These are phyloP conservation scores for Falco peregrinus DNA, from an alignment of 2,797 vertebrate species.

Conservation along the genomic window DNA sequence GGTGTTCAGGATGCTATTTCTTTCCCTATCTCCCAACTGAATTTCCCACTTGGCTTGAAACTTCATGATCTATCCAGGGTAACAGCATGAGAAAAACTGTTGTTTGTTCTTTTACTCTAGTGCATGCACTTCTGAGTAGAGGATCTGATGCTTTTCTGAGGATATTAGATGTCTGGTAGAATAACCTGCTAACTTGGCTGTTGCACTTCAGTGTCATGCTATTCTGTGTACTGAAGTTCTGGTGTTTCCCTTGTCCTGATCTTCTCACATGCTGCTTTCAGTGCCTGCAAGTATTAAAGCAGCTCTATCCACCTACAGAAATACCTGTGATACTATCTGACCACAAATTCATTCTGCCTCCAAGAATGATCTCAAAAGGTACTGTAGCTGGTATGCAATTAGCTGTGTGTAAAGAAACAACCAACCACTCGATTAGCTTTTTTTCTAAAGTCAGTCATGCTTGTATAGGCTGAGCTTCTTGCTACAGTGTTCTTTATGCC, in stretches of 20 bases:
- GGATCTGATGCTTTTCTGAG: neutral
- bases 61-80: neutral
- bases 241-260: neutral
- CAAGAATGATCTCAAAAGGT: slow-evolving; percentile 5
- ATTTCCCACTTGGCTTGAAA: neutral
- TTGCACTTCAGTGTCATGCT: neutral
- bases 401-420: slow-evolving; percentile 21
- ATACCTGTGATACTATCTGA: slow-evolving; percentile 24
- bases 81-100: neutral
- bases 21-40: neutral
- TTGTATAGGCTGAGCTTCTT: neutral
- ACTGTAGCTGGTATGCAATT: slow-evolving; percentile 23
- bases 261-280: neutral
- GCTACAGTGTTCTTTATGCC: neutral
- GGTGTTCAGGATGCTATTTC: neutral
- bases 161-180: neutral
- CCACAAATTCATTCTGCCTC: slow-evolving; percentile 30
- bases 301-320: neutral
- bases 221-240: neutral
- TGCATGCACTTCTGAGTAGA: neutral
- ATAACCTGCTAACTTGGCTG: neutral
- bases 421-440: slow-evolving; percentile 16
- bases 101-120: neutral
- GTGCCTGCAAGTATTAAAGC: neutral
- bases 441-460: slow-evolving; percentile 25